These are phyloP conservation scores for Microcebus jonahi DNA, from an alignment of 2,113 vertebrate species.

Conservation along the genomic window DNA sequence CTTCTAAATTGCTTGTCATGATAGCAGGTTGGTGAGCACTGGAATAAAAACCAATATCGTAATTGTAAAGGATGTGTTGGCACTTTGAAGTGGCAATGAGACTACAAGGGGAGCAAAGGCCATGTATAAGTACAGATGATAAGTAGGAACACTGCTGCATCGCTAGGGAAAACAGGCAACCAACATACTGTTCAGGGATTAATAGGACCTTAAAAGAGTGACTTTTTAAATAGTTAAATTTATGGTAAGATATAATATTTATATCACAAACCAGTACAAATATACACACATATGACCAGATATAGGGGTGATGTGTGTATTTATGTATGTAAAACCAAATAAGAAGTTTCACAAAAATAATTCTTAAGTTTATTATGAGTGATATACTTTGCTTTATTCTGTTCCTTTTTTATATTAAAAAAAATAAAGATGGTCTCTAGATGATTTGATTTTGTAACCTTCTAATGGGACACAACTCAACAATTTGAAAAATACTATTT, in stretches of 20 bases:
- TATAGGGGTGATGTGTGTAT: not conserved
- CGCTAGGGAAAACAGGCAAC: not conserved
- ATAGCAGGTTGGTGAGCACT: not conserved
- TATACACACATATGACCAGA: not conserved
- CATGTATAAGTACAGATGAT: not conserved
- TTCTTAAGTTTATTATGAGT: not conserved
- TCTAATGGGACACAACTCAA: not conserved
- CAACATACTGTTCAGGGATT: not conserved
- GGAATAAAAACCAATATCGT: not conserved
- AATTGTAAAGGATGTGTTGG: not conserved
- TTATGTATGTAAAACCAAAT: not conserved
- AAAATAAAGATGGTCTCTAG: not conserved
- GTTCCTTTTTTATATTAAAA: not conserved
- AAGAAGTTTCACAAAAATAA: not conserved
- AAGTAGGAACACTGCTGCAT: not conserved
- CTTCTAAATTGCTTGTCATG: constrained; percentile 30
- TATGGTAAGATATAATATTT: not conserved
- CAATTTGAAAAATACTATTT: not conserved
- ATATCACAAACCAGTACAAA: not conserved
- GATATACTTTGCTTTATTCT: not conserved
- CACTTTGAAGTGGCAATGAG: not conserved
- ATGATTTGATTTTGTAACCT: not conserved
- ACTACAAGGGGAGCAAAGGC: not conserved
- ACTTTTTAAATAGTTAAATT: not conserved
- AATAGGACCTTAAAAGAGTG: not conserved